These are phyloP conservation scores for Acipenser oxyrinchus DNA, from an alignment of 2,797 vertebrate genomes.

Conservation along the genomic window DNA sequence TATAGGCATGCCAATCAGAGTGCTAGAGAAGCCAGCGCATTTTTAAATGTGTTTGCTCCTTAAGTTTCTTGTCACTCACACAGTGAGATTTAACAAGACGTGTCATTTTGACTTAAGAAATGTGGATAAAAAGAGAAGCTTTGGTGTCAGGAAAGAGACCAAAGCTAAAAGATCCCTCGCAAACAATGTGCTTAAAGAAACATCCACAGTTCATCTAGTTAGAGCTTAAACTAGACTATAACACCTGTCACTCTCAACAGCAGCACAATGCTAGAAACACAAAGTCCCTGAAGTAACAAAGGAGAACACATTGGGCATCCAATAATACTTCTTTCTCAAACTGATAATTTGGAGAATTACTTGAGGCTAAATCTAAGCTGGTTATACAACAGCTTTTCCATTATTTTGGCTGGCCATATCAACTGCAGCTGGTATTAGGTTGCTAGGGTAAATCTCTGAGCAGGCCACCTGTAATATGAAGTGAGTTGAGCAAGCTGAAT, in stretches of 20 bases:
- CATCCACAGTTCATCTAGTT: neutral
- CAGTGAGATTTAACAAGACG: conserved; percentile 41
- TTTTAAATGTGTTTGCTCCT: conserved; percentile 27
- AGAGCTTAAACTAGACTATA: neutral
- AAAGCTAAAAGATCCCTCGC: conserved; percentile 19
- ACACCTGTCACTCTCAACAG: conserved; percentile 20
- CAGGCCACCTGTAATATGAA: neutral
- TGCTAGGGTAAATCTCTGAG: neutral
- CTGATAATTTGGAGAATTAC: neutral
- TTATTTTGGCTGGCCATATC: conserved; percentile 4
- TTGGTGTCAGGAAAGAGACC: conserved; percentile 29
- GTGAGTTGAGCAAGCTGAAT: conserved; percentile 10
- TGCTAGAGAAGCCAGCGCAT: neutral
- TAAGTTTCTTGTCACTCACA: conserved; percentile 26
- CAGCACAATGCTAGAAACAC: conserved; percentile 6
- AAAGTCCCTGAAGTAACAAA: conserved; percentile 6
- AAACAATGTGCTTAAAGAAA: conserved; percentile 7
- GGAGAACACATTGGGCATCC: neutral
- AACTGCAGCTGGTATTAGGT: neutral
- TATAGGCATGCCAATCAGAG: neutral
- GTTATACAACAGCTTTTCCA: conserved; percentile 5
- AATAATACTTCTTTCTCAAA: conserved; percentile 2
- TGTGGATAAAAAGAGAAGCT: conserved; percentile 35
- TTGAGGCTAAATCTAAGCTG: neutral
- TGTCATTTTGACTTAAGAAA: conserved; percentile 33